Evolutionary conservation across 1,140 invertebrate genomes (phyloP), one percentile per base, ranked within the genome.

Genomic region (Galendromus occidentalis): DNA sequence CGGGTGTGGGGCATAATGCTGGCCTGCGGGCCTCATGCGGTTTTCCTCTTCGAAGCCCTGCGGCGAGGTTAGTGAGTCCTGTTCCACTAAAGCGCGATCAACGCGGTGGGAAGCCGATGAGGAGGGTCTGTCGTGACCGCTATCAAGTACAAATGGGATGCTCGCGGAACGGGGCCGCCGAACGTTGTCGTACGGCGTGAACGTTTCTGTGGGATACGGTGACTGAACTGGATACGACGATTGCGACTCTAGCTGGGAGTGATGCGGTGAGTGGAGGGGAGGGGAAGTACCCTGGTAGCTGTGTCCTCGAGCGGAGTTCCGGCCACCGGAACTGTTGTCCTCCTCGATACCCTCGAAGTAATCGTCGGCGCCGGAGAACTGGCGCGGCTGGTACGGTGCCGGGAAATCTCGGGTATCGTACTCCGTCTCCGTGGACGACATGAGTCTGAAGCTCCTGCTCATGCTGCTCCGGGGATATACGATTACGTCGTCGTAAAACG

Each of bases 391-490:
- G 20, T 59, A 59, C 51, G 51, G 51, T 4, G 51, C 25, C 2
- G 51, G 51, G 51, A 59, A 59, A 25, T 59, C 51, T 2, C 51
- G 14, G 25, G 51, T 59, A 25, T 59, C 51, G 22, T 59, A 59
- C 22, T 59, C 51, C 51, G 51, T 59, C 51, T 59, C 51, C 14
- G 51, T 59, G 51, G 51, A 59, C 25, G 51, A 59, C 51, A 22
- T 59, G 25, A 59, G 25, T 25, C 51, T 25, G 22, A 59, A 59
- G 51, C 25, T 17, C 6, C 51, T 25, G 33, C 22, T 59, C 51
- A 59, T 59, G 51, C 14, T 25, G 33, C 33, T 9, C 33, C 33
- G 33, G 9, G 9, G 33, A 39, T 39, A 9, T 39, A 39, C 33
- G 33, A 6, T 39, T 39, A 39, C 33, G 33, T 39, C 33, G n/a